These are phyloP conservation scores for Onthophagus taurus DNA, from an alignment of 1,140 invertebrate genomes.

Conservation along the genomic window DNA sequence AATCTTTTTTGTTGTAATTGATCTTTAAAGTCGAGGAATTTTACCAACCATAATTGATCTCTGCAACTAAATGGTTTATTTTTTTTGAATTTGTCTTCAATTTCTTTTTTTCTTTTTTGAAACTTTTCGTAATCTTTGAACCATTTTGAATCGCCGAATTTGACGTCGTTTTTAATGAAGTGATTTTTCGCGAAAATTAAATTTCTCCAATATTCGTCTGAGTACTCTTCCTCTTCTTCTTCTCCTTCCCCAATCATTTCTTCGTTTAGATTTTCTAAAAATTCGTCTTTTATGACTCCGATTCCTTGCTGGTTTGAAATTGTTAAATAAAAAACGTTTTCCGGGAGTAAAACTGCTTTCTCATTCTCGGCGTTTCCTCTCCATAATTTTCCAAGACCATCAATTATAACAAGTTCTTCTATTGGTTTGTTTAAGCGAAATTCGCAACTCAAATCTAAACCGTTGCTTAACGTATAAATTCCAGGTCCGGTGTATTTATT, in stretches of 20 bases:
- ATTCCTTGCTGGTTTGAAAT: too few species aligned
- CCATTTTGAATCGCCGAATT: slow-evolving; percentile 11
- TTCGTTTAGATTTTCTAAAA: background rate
- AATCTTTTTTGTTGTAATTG: background rate
- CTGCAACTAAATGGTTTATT: background rate
- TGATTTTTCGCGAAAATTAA: slow-evolving; percentile 10
- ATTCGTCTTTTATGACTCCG: too few species aligned
- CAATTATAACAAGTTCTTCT: slow-evolving; percentile 24
- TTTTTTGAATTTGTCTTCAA: background rate
- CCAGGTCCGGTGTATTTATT: slow-evolving; percentile 22
- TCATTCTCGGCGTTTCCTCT: slow-evolving; percentile 8
- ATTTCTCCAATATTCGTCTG: slow-evolving; percentile 7
- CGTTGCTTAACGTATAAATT: slow-evolving; percentile 17
- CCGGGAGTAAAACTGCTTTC: slow-evolving; percentile 6
- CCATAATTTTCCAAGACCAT: slow-evolving; percentile 27
- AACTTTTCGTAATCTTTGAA: slow-evolving; percentile 4
- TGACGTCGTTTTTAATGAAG: slow-evolving; percentile 2
- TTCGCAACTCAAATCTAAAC: slow-evolving; percentile 20
- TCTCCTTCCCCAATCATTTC: background rate
- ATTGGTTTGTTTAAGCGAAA: slow-evolving; percentile 28
- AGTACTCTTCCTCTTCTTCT: slow-evolving; percentile 3
- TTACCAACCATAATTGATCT: slow-evolving; percentile 3
- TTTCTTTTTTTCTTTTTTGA: background rate
- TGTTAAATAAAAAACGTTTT: slow-evolving; percentile 13
- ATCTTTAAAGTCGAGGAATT: slow-evolving; percentile 1